Evolutionary conservation across 2,113 vertebrate genomes (phyloP).

Genomic region (Myotis brandtii): DNA sequence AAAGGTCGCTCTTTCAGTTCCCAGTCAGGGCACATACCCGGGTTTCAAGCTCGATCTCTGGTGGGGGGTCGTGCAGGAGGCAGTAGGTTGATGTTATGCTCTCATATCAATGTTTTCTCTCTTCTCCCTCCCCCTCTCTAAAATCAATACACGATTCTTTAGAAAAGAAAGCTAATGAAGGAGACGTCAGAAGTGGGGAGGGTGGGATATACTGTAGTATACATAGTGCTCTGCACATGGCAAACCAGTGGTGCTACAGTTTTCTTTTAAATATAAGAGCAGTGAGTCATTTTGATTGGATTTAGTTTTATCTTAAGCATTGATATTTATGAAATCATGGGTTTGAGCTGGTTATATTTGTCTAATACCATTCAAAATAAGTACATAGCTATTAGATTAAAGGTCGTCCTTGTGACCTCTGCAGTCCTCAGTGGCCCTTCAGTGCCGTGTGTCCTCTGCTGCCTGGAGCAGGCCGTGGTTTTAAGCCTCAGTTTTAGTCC

Average conservation of each 20-base stretch:
- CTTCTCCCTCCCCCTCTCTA: no score
- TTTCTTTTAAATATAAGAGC: not conserved
- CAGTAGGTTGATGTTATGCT: no score
- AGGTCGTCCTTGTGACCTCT: no score
- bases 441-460: not conserved
- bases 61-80: no score
- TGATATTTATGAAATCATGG: not conserved
- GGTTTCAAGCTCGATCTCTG: no score
- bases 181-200: not conserved
- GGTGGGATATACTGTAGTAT: accelerated
- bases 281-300: not conserved
- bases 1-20: no score
- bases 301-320: not conserved
- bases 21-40: no score
- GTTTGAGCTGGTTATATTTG: not conserved
- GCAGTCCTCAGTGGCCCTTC: not conserved
- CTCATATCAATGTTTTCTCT: no score
- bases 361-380: not conserved
- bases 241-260: not conserved
- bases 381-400: not conserved
- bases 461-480: not conserved
- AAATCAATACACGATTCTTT: no score
- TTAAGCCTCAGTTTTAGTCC: not conserved
- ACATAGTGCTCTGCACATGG: not conserved
- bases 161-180: not conserved